Evolutionary conservation across 2,113 vertebrate species (phyloP).

Genomic region (Prunella himalayana): DNA sequence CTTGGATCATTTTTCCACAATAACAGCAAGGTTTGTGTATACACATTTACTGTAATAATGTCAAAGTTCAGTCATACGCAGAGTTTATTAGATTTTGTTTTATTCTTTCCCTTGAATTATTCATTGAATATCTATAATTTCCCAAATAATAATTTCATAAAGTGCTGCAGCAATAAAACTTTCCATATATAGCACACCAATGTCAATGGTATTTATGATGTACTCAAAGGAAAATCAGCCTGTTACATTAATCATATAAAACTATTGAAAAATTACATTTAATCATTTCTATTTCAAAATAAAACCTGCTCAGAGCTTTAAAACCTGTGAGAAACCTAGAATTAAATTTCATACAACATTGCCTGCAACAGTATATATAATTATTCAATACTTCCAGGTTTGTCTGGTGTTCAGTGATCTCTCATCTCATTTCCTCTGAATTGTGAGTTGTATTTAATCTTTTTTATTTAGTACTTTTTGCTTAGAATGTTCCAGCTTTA

Average conservation of each 20-base stretch:
- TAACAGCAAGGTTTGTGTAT: neutral
- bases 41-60: conserved; percentile 27
- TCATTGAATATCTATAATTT: conserved; percentile 70
- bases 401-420: conserved; percentile 18
- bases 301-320: conserved; percentile 37
- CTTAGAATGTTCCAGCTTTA: neutral
- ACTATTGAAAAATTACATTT: conserved; percentile 45
- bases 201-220: conserved; percentile 23
- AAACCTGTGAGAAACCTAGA: conserved; percentile 20
- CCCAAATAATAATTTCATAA: conserved; percentile 73
- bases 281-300: conserved; percentile 51
- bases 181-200: conserved; percentile 22
- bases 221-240: conserved; percentile 15
- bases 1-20: neutral
- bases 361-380: conserved; percentile 38
- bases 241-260: conserved; percentile 41
- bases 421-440: conserved; percentile 22
- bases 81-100: conserved; percentile 72
- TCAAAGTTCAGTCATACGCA: conserved; percentile 66
- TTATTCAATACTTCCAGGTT: conserved; percentile 37
- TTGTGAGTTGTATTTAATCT: neutral
- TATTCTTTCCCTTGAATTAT: conserved; percentile 74
- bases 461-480: conserved; percentile 1
- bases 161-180: conserved; percentile 55
- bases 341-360: conserved; percentile 47